A percentile compares a stretch with the other conserved stretches of the same genome.
Evolutionary conservation across 1,140 invertebrate species (phyloP).

Genomic region (Nymphalis io): DNA sequence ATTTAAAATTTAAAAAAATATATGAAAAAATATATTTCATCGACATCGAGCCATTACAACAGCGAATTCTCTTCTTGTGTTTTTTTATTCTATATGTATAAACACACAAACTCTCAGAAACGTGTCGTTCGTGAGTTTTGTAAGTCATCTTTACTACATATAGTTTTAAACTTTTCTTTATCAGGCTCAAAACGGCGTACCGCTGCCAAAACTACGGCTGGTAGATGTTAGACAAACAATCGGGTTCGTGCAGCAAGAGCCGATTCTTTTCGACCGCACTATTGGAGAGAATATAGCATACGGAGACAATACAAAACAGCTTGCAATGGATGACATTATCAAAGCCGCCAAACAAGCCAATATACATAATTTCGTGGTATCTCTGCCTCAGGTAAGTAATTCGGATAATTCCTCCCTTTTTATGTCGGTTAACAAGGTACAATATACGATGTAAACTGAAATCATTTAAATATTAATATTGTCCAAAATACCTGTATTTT

Average conservation of each 20-base stretch:
- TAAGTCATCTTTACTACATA: too few species aligned
- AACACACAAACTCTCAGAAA: too few species aligned
- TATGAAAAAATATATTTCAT: too few species aligned
- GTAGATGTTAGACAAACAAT: conserved; percentile 82
- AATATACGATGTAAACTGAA: neutral
- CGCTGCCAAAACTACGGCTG: conserved; percentile 75
- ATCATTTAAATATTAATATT: neutral
- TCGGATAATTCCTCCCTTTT: neutral
- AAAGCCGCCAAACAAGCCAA: conserved; percentile 86
- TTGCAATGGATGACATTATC: conserved; percentile 82
- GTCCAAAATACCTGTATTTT: too few species aligned
- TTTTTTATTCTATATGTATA: too few species aligned
- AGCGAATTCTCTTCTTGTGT: too few species aligned
- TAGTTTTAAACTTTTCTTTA: conserved; percentile 20
- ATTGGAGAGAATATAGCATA: conserved; percentile 89
- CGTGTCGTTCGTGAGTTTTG: too few species aligned
- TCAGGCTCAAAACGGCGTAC: conserved; percentile 72
- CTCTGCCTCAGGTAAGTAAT: conserved; percentile 82
- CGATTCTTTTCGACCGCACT: conserved; percentile 86
- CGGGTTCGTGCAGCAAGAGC: conserved; percentile 90
- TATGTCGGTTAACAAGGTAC: neutral
- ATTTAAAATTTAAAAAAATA: too few species aligned
- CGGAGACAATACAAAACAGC: conserved; percentile 83
- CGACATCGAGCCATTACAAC: too few species aligned
- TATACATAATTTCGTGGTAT: conserved; percentile 87